Evolutionary conservation across 2,797 vertebrate species (phyloP), one percentile per base, ranked within the genome.

Genomic region (Microhierax caerulescens): DNA sequence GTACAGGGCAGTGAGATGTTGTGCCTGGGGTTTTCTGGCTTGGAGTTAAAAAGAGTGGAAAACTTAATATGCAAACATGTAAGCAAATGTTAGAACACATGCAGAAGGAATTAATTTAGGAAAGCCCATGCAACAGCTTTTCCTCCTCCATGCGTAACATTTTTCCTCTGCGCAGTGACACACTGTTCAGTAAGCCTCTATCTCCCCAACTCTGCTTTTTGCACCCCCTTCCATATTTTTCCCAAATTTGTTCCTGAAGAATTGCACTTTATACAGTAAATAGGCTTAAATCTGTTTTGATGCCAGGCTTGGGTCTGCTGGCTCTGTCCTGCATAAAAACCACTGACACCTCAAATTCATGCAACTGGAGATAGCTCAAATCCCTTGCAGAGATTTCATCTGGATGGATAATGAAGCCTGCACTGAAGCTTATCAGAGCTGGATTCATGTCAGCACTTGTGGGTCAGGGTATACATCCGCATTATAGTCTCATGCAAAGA

Each of bases 391-490:
- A 81, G n/a, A 45, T 61, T 87, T 89, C 53, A 57, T 48, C 43
- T 47, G 18, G 28, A 28, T 9, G 12, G 41, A 53, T 22, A 75
- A 41, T 3, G 6, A 67, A 47, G 14, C 25, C 28, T 50, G 19
- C 27, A 54, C 7, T 3, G 3, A 85, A 51, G 22, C 24, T 63
- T 47, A 21, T 36, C 59, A 79, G 37, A 95, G 20, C 24, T n/a
- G 21, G 7, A 10, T 19, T 87, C 27, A 27, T 27, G 30, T 61
- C 89, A 87, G 19, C 2, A 4, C 25, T 85, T 0, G 0, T 3
- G 6, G 7, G 16, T 53, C 19, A 17, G 32, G 18, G 11, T 41
- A 14, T 23, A 48, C 10, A 12, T 30, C 61, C 59, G 17, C 11
- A 11, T 63, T 54, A 64, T 2, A 68, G 12, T 37, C 21, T 61